A percentile compares a stretch with the other conserved stretches of the same genome.
Conservation (phyloP, 92 coral and sea anemone species). For the Chrysogorgia sp. region DNA sequence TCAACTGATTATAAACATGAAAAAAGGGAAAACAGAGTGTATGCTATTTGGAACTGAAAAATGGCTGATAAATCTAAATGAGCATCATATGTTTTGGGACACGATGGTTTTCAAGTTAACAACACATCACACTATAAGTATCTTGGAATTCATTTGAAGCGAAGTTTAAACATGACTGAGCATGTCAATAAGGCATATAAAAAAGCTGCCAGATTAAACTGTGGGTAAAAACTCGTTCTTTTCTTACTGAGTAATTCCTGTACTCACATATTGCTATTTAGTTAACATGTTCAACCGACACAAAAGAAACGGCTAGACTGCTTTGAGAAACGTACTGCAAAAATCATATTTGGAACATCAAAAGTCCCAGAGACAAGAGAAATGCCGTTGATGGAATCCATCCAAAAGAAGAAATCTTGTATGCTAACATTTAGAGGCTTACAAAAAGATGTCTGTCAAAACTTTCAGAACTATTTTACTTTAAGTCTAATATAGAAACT, state of each 20-base stretch:
- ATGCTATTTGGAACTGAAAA: slow-evolving; percentile 45
- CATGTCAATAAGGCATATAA: slow-evolving; percentile 35
- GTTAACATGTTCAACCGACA: too few species aligned
- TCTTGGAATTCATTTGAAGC: slow-evolving; percentile 36
- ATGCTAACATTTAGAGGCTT: slow-evolving; percentile 14
- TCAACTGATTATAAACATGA: slow-evolving; percentile 42
- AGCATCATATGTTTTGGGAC: slow-evolving; percentile 17
- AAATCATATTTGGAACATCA: too few species aligned
- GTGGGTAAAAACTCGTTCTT: slow-evolving; percentile 20
- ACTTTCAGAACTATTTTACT: slow-evolving; percentile 14
- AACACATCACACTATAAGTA: slow-evolving; percentile 43
- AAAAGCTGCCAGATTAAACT: slow-evolving; percentile 19
- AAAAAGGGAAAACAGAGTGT: slow-evolving; percentile 47
- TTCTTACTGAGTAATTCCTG: background rate
- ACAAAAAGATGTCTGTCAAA: slow-evolving; percentile 18
- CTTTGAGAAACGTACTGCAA: too few species aligned
- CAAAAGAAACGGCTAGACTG: too few species aligned
- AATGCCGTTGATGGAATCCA: slow-evolving; percentile 7
- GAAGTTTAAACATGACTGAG: slow-evolving; percentile 29
- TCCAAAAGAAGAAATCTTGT: slow-evolving; percentile 33
- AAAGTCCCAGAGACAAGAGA: too few species aligned
- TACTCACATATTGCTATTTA: too few species aligned
- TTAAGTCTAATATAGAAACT: slow-evolving; percentile 3
- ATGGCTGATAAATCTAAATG: slow-evolving; percentile 25
- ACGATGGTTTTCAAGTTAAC: slow-evolving; percentile 26